Evolutionary conservation across 2,797 vertebrate species (phyloP).

Genomic region (Gymnodraco acuticeps): DNA sequence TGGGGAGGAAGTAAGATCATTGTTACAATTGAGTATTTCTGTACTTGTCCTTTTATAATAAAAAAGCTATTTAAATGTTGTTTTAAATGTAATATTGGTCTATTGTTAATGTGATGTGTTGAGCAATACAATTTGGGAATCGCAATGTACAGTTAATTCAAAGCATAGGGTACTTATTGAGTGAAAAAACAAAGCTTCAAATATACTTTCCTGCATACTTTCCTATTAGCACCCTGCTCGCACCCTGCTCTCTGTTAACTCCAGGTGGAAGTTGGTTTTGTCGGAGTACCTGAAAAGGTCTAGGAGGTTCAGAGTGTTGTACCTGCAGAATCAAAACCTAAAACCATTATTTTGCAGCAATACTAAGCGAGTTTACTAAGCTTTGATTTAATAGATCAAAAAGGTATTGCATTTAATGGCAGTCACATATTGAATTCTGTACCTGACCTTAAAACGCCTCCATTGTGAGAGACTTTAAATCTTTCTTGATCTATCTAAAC

Average conservation of each 20-base stretch:
- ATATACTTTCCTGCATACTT: neutral
- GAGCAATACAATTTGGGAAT: too few species aligned
- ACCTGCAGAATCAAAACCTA: neutral
- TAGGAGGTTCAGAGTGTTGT: neutral
- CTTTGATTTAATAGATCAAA: neutral
- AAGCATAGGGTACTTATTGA: too few species aligned
- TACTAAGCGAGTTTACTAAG: neutral
- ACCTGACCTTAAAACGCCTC: neutral
- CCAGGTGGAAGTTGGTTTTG: neutral
- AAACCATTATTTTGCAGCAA: neutral
- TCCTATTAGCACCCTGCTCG: neutral
- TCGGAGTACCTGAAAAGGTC: neutral
- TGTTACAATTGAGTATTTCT: too few species aligned
- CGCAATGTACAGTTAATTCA: too few species aligned
- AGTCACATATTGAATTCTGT: neutral
- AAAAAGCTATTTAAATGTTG: too few species aligned
- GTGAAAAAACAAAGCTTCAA: neutral
- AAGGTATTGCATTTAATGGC: neutral
- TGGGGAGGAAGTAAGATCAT: too few species aligned
- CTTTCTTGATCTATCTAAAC: neutral
- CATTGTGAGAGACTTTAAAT: neutral
- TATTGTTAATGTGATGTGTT: too few species aligned
- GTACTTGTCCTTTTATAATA: too few species aligned
- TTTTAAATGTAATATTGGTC: too few species aligned
- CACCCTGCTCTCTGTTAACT: neutral